These are phyloP conservation scores for Sycophila sp. DNA, from an alignment of 1,140 invertebrate genomes.

Conservation along the genomic window DNA sequence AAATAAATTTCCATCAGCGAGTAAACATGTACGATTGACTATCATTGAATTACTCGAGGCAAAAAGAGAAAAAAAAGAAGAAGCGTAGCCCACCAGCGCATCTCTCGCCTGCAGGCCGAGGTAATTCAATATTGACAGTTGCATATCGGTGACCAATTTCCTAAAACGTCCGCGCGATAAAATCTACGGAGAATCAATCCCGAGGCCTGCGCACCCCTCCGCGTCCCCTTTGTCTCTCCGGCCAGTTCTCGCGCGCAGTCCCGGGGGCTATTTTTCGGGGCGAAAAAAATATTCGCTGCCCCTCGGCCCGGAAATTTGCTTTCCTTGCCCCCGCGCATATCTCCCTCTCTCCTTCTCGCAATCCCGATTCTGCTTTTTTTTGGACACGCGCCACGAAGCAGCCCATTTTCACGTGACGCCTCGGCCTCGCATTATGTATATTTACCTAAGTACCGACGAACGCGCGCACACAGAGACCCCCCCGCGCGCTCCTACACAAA, in stretches of 20 bases:
- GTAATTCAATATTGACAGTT: constrained; percentile 34
- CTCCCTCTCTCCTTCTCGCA: neutral
- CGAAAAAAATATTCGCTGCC: constrained; percentile 10
- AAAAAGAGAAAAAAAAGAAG: no score
- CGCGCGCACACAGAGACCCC: neutral
- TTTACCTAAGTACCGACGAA: constrained; percentile 36
- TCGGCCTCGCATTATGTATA: constrained; percentile 24
- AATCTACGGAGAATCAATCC: constrained; percentile 14
- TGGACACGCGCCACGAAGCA: constrained; percentile 24
- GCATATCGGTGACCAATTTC: constrained; percentile 34
- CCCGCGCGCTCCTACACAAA: neutral
- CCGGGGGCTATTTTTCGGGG: neutral
- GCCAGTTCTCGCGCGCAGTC: neutral
- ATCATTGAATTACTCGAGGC: no score
- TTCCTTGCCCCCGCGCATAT: constrained; percentile 5
- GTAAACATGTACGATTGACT: no score
- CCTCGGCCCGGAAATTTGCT: constrained; percentile 39
- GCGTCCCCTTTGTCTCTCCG: constrained; percentile 5
- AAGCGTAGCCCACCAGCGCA: no score
- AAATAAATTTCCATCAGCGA: no score
- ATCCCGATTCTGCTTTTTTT: neutral
- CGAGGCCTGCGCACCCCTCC: neutral
- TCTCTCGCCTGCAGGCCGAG: neutral
- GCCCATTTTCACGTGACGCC: constrained; percentile 29
- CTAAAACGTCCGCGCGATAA: neutral